Evolutionary conservation across 2,888 invertebrate species (phyloP).

Genomic region (Orthosia gracilis): DNA sequence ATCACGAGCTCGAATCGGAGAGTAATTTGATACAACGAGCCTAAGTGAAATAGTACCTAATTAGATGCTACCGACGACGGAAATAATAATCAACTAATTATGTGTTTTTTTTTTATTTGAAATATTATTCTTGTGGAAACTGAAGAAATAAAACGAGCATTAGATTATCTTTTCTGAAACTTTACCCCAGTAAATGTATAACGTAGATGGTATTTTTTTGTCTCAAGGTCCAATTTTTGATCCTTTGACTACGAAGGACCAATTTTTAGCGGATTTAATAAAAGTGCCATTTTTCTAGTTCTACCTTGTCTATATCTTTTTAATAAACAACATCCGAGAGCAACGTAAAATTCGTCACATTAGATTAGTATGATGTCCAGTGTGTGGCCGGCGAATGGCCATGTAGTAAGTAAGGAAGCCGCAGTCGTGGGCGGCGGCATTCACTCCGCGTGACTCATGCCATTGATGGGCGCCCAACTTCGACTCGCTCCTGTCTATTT

Average conservation of each 20-base stretch:
- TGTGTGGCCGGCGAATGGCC: conserved; percentile 64
- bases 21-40: conserved; percentile 29
- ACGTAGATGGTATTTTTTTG: not conserved
- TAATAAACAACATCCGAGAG: conserved; percentile 28
- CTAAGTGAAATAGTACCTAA: conserved; percentile 53
- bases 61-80: conserved; percentile 16
- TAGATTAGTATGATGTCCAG: conserved; percentile 56
- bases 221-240: too few species aligned
- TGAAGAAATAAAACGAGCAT: not conserved
- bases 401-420: conserved; percentile 70
- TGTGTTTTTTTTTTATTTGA: not conserved
- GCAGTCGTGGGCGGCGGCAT: conserved; percentile 71
- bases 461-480: conserved; percentile 64
- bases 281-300: not conserved
- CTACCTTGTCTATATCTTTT: not conserved
- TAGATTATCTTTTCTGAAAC: not conserved
- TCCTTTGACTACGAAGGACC: not conserved
- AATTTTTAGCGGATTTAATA: not conserved
- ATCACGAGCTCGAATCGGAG: conserved; percentile 45
- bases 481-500: conserved; percentile 61
- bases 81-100: not conserved
- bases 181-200: too few species aligned
- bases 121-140: not conserved
- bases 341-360: conserved; percentile 57
- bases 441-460: conserved; percentile 71